phyloP scores from a whole-genome alignment of 2,113 vertebrate genomes.

The Brachyistius frenatus region DNA sequence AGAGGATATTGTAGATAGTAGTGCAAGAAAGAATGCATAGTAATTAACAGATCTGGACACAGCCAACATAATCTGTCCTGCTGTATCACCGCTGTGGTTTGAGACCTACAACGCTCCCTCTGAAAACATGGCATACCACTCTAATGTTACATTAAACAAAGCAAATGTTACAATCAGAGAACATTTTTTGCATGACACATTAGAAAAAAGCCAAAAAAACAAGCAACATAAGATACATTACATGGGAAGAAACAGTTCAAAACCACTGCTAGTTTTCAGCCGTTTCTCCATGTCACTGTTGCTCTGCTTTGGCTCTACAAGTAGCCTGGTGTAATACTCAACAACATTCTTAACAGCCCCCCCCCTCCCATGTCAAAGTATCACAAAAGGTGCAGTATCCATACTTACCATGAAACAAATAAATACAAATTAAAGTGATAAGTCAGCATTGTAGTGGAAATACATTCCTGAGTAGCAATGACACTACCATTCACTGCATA shows the following conservation, averaged over 20 bases:
- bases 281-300: constrained; percentile 64
- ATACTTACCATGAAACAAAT: constrained; percentile 73
- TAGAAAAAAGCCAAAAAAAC: constrained; percentile 24
- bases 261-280: constrained; percentile 75
- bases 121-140: constrained; percentile 12
- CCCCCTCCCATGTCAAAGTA: no score
- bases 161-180: constrained; percentile 31
- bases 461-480: constrained; percentile 62
- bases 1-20: constrained; percentile 29
- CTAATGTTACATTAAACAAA: constrained; percentile 49
- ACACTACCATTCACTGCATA: constrained; percentile 33
- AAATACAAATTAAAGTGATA: constrained; percentile 42
- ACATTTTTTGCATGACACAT: constrained; percentile 36
- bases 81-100: constrained; percentile 8
- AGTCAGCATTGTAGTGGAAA: constrained; percentile 51
- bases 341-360: constrained; percentile 22
- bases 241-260: constrained; percentile 66
- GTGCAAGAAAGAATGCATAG: constrained; percentile 28
- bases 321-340: constrained; percentile 28
- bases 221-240: constrained; percentile 44
- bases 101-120: constrained; percentile 1
- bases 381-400: constrained; percentile 31
- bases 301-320: constrained; percentile 58
- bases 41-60: not conserved
- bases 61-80: not conserved